Percentiles rank a stretch among this genome's conserved stretches.
phyloP scores from a whole-genome alignment of 2,888 invertebrate species.

The Eupithecia exiguata region DNA sequence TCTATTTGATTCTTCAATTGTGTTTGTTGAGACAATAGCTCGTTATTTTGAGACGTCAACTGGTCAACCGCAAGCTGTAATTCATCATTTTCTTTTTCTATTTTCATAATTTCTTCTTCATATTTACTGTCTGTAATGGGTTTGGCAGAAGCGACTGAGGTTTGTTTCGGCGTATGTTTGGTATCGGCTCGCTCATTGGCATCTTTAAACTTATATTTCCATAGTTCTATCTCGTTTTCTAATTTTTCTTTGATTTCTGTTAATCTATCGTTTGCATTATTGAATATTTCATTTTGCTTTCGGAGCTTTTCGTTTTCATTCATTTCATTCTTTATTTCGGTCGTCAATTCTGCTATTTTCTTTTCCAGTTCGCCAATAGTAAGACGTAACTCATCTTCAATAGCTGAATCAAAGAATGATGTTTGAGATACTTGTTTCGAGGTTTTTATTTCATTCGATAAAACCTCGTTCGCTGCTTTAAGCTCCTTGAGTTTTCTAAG shows the following conservation, averaged over 20 bases:
- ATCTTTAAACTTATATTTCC: slow-evolving; percentile 88
- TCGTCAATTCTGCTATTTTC: slow-evolving; percentile 83
- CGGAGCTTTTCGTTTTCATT: slow-evolving; percentile 87
- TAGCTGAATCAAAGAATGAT: slow-evolving; percentile 88
- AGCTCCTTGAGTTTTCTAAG: slow-evolving; percentile 93
- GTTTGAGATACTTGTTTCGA: slow-evolving; percentile 80
- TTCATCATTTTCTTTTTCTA: slow-evolving; percentile 79
- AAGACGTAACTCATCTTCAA: slow-evolving; percentile 90
- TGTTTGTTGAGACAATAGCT: slow-evolving; percentile 56
- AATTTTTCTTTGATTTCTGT: slow-evolving; percentile 92
- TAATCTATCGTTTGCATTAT: slow-evolving; percentile 89
- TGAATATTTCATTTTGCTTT: slow-evolving; percentile 89
- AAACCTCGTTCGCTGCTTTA: slow-evolving; percentile 86
- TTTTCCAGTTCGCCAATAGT: slow-evolving; percentile 88
- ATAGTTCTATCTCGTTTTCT: slow-evolving; percentile 89
- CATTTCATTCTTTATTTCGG: slow-evolving; percentile 84
- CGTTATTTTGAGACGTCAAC: slow-evolving; percentile 65
- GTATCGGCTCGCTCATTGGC: slow-evolving; percentile 78
- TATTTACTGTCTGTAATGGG: slow-evolving; percentile 46
- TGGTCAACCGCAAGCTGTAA: slow-evolving; percentile 68
- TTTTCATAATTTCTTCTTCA: slow-evolving; percentile 65
- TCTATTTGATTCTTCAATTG: slow-evolving; percentile 62
- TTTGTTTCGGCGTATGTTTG: slow-evolving; percentile 56
- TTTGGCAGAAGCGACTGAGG: slow-evolving; percentile 36
- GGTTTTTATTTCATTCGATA: slow-evolving; percentile 81